Evolutionary conservation across 2,113 vertebrate genomes (phyloP).

Genomic region (Pleuronectes platessa): DNA sequence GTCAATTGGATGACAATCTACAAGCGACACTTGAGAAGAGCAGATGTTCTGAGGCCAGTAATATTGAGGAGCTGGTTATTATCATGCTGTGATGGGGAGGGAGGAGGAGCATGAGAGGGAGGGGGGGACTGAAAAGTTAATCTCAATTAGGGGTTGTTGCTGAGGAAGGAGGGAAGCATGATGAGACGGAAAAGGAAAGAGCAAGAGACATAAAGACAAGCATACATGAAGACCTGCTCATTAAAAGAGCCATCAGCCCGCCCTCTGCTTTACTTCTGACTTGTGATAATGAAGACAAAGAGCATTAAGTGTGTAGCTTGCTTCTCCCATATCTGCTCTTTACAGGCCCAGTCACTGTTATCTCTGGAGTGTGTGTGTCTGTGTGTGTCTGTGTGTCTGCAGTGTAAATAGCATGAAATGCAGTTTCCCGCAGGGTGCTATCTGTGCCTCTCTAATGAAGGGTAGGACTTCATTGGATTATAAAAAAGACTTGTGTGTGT

Average conservation of each 20-base stretch:
- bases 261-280: slow-evolving; percentile 13
- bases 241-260: slow-evolving; percentile 24
- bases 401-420: slow-evolving; percentile 63
- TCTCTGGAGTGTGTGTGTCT: slow-evolving; percentile 16
- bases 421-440: slow-evolving; percentile 64
- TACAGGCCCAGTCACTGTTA: slow-evolving; percentile 23
- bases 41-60: slow-evolving; percentile 41
- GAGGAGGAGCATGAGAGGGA: background rate
- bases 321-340: background rate
- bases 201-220: background rate
- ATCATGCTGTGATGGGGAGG: slow-evolving; percentile 15
- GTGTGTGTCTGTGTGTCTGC: slow-evolving; percentile 24
- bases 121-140: background rate
- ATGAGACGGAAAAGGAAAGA: background rate
- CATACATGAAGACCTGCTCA: background rate
- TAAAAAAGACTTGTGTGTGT: slow-evolving; percentile 29
- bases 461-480: slow-evolving; percentile 72
- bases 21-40: slow-evolving; percentile 60
- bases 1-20: slow-evolving; percentile 75
- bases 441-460: slow-evolving; percentile 68
- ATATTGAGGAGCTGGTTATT: slow-evolving; percentile 46
- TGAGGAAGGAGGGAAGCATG: background rate
- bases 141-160: slow-evolving; percentile 1
- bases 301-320: background rate
- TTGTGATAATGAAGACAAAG: slow-evolving; percentile 58